Evolutionary conservation across 2,797 vertebrate species (phyloP).

Genomic region (Danio choprae): DNA sequence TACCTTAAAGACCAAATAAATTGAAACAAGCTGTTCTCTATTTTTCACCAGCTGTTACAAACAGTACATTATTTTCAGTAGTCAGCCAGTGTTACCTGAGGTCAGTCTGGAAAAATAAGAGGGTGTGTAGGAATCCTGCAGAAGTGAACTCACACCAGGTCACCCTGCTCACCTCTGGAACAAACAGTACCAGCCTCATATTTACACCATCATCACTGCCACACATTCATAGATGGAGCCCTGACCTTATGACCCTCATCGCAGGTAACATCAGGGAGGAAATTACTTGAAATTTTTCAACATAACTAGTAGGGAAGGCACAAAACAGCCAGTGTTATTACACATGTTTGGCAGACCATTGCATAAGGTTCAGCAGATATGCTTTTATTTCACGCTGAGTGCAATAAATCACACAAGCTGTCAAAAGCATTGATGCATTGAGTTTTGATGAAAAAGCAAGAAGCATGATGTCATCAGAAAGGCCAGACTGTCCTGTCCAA

Average conservation of each 20-base stretch:
- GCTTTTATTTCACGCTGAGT: slow-evolving; percentile 6
- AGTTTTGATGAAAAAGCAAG: slow-evolving; percentile 13
- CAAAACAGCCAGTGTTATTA: slow-evolving; percentile 26
- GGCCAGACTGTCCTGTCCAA: slow-evolving; percentile 11
- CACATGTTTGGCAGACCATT: not conserved
- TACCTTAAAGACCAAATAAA: not conserved
- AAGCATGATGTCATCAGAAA: slow-evolving; percentile 13
- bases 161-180: not conserved
- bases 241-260: slow-evolving; percentile 16
- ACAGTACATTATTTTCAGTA: not conserved
- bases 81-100: not conserved
- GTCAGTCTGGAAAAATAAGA: not conserved
- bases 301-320: not conserved
- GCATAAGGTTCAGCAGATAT: slow-evolving; percentile 23
- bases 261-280: slow-evolving; percentile 28
- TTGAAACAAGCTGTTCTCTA: not conserved
- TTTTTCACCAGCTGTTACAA: not conserved
- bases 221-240: slow-evolving; percentile 23
- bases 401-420: slow-evolving; percentile 5
- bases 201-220: slow-evolving; percentile 25
- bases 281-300: not conserved
- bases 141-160: not conserved
- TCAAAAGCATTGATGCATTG: slow-evolving; percentile 1
- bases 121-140: not conserved
- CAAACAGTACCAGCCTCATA: slow-evolving; percentile 8